Conservation (phyloP, 2,888 invertebrate genomes). For the Noctua pronuba region DNA sequence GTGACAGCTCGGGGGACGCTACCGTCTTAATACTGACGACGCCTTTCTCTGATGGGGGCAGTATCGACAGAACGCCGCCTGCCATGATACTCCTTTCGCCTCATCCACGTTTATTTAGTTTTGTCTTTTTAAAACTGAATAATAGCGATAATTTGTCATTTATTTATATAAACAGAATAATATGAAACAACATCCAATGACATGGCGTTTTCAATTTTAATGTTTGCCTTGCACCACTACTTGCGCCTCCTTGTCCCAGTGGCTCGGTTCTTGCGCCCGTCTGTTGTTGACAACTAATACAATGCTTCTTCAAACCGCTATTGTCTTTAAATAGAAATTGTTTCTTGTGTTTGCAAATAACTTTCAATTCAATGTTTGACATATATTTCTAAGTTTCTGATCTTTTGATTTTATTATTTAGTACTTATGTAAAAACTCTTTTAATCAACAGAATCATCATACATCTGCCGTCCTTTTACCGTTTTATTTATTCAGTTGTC, state of each 20-base stretch:
- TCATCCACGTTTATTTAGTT: background rate
- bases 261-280: background rate
- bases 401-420: background rate
- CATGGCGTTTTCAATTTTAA: background rate
- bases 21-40: background rate
- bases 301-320: background rate
- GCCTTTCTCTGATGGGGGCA: background rate
- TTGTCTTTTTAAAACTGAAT: background rate
- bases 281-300: background rate
- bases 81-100: background rate
- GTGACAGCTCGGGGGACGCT: background rate
- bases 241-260: background rate
- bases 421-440: background rate
- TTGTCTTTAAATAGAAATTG: slow-evolving; percentile 18
- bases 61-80: background rate
- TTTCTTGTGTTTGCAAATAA: slow-evolving; percentile 2
- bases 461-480: background rate
- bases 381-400: background rate
- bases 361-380: background rate
- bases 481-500: background rate
- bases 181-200: background rate
- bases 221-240: background rate
- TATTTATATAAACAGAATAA: background rate
- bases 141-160: background rate
- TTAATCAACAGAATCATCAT: background rate